Evolutionary conservation across 2,888 invertebrate species (phyloP), one percentile per base, ranked within the genome.

Genomic region (Acleris emargana): DNA sequence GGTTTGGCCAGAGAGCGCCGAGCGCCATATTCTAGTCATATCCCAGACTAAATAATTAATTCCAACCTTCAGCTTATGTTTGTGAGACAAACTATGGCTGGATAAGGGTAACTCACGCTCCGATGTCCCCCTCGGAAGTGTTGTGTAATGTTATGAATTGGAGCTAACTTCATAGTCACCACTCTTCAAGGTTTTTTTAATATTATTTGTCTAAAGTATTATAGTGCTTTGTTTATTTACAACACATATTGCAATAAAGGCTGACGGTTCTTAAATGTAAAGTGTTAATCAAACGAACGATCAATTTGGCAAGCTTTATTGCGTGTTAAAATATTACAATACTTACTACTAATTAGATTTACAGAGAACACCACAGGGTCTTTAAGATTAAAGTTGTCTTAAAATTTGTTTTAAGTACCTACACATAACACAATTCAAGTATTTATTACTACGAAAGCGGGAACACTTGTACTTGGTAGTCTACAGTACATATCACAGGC

Each of bases 401-500:
- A 20, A 38, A 38, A 38, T 38, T 13, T 13, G 4, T 38, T 38
- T 38, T 4, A 38, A 3, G 3, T 11, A 3, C 28, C 28, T 32
- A 32, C 9, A 32, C 13, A 13, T 38, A 13, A 38, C 38, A 38
- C 38, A 13, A 38, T 38, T 38, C 38, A 13, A 38, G 13, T 38
- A 1, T n/a, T n/a, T 13, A 38, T 13, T 38, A 38, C 13, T 3
- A 13, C 4, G 13, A 38, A 38, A 38, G 13, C 38, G 38, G 38
- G 38, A 38, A 38, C 11, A 38, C 38, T 38, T 53, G 32, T 32
- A 18, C 28, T n/a, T n/a, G n/a, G 17, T n/a, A n/a, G 28, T 42
- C 20, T 17, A 32, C 9, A 32, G 53, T 32, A 17, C 17, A 72
- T 80, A 82, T 83, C 82, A 82, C 81, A 81, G 80, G 55, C 73